Evolutionary conservation across 2,113 vertebrate species (phyloP), one percentile per base, ranked within the genome.

Genomic region (Chrysochloris asiatica): DNA sequence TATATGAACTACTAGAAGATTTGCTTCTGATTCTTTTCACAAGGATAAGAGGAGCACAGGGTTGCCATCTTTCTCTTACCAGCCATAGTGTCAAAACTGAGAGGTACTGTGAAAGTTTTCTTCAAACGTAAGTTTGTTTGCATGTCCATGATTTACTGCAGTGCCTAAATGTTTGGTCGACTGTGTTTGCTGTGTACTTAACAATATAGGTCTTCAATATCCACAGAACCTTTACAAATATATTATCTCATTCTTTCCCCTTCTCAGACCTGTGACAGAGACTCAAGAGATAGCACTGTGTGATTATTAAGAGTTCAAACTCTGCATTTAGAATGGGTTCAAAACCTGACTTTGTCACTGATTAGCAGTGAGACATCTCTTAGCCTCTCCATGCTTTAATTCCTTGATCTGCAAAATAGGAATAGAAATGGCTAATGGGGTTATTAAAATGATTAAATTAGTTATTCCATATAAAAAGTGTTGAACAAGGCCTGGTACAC

Each of bases 1-100:
- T 90, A 86, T 50, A 87, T 28, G 48, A 94, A 84, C 48, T 47
- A 2, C 77, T 84, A 24, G 5, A n/a, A 88, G 48, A 73, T 41
- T 14, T 30, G 73, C 78, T 93, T 96, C 71, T 61, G 83, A 91
- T 84, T 90, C 54, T 83, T 94, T 90, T 91, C 81, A 48, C 59
- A 52, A 88, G 89, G 50, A 61, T 75, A 82, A 84, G 52, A 71
- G 80, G 67, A 71, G 61, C n/a, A n/a, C 7, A 83, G 61, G 52
- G 38, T 83, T 59, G 45, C 54, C 69, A 85, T 89, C 65, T 73
- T 84, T 75, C 36, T 61, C 6, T 11, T 72, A 67, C 48, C 59
- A 83, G 50, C 8, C 69, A 54, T 45, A 10, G 86, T 82, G 11
- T 73, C 28, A 52, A 81, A 90, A 56, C 52, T 17, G 52, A 94